Evolutionary conservation across 1,140 invertebrate genomes (phyloP).

Genomic region (Eriosoma lanigerum): DNA sequence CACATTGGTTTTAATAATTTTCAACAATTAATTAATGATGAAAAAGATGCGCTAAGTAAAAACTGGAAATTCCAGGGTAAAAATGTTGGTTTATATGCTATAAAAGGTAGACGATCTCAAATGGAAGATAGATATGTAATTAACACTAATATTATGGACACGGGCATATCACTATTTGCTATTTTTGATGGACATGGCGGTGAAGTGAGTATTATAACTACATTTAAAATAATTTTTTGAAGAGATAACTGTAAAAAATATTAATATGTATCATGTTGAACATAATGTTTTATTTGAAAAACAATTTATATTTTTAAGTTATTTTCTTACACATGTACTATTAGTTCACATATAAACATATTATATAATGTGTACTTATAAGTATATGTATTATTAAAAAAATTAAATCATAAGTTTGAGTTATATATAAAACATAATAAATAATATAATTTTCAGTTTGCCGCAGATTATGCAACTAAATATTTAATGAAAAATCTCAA

Average conservation of each 20-base stretch:
- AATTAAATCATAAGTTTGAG: too few species aligned
- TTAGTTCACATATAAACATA: too few species aligned
- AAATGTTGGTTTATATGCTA: constrained; percentile 79
- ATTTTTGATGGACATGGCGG: constrained; percentile 95
- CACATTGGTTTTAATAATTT: constrained; percentile 62
- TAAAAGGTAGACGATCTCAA: constrained; percentile 81
- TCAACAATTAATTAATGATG: constrained; percentile 59
- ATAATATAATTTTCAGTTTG: constrained; percentile 67
- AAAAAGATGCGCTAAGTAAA: constrained; percentile 60
- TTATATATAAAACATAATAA: too few species aligned
- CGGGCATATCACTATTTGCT: constrained; percentile 81
- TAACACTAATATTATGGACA: constrained; percentile 73
- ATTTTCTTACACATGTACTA: too few species aligned
- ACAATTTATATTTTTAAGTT: too few species aligned
- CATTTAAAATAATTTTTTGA: too few species aligned
- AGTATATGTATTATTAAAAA: too few species aligned
- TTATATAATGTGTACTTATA: too few species aligned
- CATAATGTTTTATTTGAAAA: too few species aligned
- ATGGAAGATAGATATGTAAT: constrained; percentile 93
- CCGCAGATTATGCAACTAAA: constrained; percentile 85
- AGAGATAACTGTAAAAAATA: too few species aligned
- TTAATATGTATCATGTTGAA: too few species aligned
- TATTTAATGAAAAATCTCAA: constrained; percentile 76
- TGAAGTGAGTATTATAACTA: constrained; percentile 63
- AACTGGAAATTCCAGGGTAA: constrained; percentile 77